Conservation (phyloP, 2,797 vertebrate species). For the Cynodonichthys magdalenae region DNA sequence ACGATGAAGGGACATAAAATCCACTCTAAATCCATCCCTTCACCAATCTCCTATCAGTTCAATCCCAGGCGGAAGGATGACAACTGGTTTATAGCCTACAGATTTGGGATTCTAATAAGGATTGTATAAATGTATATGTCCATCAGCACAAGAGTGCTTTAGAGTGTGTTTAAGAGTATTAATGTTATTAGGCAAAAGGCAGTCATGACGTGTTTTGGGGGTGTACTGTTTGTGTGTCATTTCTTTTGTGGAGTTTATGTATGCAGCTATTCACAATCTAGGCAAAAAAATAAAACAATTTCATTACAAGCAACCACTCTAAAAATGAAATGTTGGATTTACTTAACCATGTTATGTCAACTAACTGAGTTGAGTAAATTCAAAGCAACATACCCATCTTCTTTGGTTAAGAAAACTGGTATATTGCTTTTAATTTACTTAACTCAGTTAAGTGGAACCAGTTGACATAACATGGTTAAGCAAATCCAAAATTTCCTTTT, state of each 20-base stretch:
- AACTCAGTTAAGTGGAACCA: too few relatives aligned
- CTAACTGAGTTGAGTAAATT: too few relatives aligned
- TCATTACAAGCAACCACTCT: slow-evolving; percentile 8
- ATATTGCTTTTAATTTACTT: too few relatives aligned
- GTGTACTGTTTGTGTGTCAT: background rate
- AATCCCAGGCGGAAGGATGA: slow-evolving; percentile 54
- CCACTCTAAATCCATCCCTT: slow-evolving; percentile 61
- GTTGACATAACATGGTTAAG: too few relatives aligned
- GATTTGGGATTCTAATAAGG: slow-evolving; percentile 46
- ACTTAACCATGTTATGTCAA: too few relatives aligned
- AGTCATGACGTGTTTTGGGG: background rate
- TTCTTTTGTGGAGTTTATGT: slow-evolving; percentile 1
- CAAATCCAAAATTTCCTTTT: too few relatives aligned
- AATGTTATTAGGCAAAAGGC: background rate
- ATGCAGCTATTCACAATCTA: slow-evolving; percentile 15
- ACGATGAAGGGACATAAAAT: slow-evolving; percentile 67
- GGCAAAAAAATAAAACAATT: background rate
- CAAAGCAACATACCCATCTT: too few relatives aligned
- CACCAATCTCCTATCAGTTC: slow-evolving; percentile 50
- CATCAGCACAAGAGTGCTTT: slow-evolving; percentile 14
- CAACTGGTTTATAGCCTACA: slow-evolving; percentile 46
- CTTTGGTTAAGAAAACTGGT: too few relatives aligned
- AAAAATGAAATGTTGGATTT: too few relatives aligned
- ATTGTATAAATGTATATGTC: slow-evolving; percentile 22
- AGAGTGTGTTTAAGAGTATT: background rate